Evolutionary conservation across 2,113 vertebrate genomes (phyloP).

Genomic region (Hippocampus mohnikei): DNA sequence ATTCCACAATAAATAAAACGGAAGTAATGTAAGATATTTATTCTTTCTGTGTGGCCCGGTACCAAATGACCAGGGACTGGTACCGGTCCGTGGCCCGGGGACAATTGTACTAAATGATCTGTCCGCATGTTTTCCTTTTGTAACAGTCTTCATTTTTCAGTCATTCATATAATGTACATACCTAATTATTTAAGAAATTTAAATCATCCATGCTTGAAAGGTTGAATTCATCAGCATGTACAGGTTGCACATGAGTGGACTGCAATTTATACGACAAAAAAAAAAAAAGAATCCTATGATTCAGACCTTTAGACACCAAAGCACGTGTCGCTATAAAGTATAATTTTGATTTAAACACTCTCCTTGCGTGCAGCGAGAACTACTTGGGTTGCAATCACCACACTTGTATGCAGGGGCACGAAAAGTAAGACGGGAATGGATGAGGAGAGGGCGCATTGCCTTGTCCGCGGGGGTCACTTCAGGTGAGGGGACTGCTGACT

Average conservation of each 20-base stretch:
- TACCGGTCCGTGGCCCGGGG: too few relatives aligned
- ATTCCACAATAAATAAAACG: too few relatives aligned
- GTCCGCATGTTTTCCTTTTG: too few relatives aligned
- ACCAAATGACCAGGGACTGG: too few relatives aligned
- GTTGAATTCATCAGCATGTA: not conserved
- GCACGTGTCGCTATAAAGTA: not conserved
- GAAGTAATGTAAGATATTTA: too few relatives aligned
- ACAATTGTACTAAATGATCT: too few relatives aligned
- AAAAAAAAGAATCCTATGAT: not conserved
- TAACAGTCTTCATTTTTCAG: too few relatives aligned
- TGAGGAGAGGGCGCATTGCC: not conserved
- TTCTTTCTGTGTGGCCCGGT: too few relatives aligned
- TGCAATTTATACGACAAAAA: not conserved
- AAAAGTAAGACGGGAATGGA: not conserved
- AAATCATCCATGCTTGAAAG: not conserved
- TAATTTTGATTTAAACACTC: not conserved
- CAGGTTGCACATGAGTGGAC: not conserved
- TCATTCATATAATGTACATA: too few relatives aligned
- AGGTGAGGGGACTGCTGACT: conserved; percentile 1
- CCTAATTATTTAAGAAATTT: too few relatives aligned
- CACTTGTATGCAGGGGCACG: not conserved
- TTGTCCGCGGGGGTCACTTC: not conserved
- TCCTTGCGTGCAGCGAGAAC: too few relatives aligned
- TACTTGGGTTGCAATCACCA: not conserved
- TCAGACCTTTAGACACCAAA: not conserved